Base-by-base conservation (phyloP, 2,888 invertebrate genomes). In the Boloria euphrosyne region DNA sequence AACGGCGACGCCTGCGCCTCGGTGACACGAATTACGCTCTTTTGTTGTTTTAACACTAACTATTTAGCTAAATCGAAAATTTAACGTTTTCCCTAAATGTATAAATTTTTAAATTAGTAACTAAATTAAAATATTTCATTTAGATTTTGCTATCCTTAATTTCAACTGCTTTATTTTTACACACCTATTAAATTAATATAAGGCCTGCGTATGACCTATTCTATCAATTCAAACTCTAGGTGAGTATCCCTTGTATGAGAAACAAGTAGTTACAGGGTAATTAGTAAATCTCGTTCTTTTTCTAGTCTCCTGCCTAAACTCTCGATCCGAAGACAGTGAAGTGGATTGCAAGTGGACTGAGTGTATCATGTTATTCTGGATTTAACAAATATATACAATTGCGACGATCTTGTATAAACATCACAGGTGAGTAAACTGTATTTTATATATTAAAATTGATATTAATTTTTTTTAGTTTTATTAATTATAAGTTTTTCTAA, bases 1-100 rank as follows among this genome's bases (percentile, higher is more conserved):
- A 91, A 90, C 90, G 90, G 67, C 62, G 66, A 87, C 83, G 84
- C 81, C 74, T 75, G 78, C 81, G 79, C 74, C 75, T 76, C 77
- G 76, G 64, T 67, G 73, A 62, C 70, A 71, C 71, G 22, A 63
- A 72, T 73, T 66, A 65, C 66, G 63, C 60, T 67, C 65, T 72
- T 69, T 72, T 65, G 64, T 73, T 69, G 52, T 67, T 67, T 59
- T 66, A 61, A 66, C 64, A 61, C 69, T 68, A 22, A 51, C 57
- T 65, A 68, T 47, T 62, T 49, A 46, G 16, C 22, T 44, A 17
- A 57, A 5, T 27, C 49, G 17, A 43, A 22, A 54, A 59, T 14
- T 59, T 46, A 57, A 57, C 22, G 22, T 46, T 53, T 44, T n/a
- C 27, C 10, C 10, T 46, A 38, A 10, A 38, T 1, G 7, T 31